Evolutionary conservation across 1,140 invertebrate genomes (phyloP), one percentile per base, ranked within the genome.

Genomic region (Uloborus diversus): DNA sequence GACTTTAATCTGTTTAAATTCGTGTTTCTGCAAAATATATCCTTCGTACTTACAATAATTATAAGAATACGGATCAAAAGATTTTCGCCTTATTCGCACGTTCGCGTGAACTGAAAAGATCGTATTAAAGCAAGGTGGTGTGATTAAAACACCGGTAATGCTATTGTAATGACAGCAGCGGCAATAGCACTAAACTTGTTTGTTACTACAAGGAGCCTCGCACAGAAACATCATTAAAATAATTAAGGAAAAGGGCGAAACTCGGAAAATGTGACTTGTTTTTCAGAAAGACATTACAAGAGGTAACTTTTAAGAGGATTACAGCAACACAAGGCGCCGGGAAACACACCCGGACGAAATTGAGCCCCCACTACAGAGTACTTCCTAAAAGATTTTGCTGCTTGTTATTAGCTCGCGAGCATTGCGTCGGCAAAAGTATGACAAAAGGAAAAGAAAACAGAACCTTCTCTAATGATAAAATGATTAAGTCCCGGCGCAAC

Each of bases 181-280:
- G 73, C 62, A 78, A 35, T 66, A 51, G 59, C 73, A 78, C 73
- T 78, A 78, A 78, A 78, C 73, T 78, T 78, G 73, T 78, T 78
- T 78, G 73, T 65, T 64, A 57, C 62, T 65, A 30, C 23, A 49
- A 49, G 33, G 49, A 57, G 23, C 14, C 37, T 56, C 56, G 49
- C 25, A 33, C 37, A 73, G 70, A 73, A 78, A 65, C 73, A 65
- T 78, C 73, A 78, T 78, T 78, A 78, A 78, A 78, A 78, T 78
- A 78, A 78, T 78, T 78, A 78, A 78, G 73, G 73, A 78, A 78
- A 64, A 78, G 73, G 73, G n/a, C 73, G 73, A 65, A 78, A 78
- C 73, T 65, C 61, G 61, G 73, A 66, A 66, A 66, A 78, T 65
- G 62, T 49, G 73, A 78, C 61, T 65, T 78, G 73, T 78, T 78